Base-by-base conservation (phyloP, 2,113 vertebrate species). In the Beaufortia kweichowensis region DNA sequence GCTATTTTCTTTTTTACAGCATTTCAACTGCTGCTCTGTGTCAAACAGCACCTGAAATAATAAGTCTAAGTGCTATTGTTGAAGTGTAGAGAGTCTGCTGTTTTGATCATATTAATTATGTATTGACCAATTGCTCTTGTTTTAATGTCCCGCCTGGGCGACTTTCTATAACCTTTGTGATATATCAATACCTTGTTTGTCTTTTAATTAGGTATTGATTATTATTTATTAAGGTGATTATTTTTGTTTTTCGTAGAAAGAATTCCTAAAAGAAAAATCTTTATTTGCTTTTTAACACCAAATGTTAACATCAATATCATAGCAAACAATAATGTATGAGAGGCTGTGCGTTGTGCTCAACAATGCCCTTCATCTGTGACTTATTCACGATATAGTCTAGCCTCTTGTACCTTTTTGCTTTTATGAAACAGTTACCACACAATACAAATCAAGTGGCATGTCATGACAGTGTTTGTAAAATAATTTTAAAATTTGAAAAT, bases 161-260 rank as follows among this genome's bases (percentile, higher is more conserved):
- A 63, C 31, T 77, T 74, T 62, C 59, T 24, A 63, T 61, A 78
- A 88, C 87, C 82, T 84, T 86, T 80, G 81, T 59, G 81, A 69
- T 71, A 72, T 86, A 89, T 89, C 89, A 89, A 88, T 91, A 89
- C 82, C 82, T 84, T 78, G 82, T 84, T 89, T 89, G 80, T 85
- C 82, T 85, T 86, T 82, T 90, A 91, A 91, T 91, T 93, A 79
- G 33, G 67, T 91, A 92, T 91, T 55, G 90, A 91, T 89, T 87
- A 35, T 17, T 65, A 77, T 83, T 86, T 84, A 84, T 70, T 81
- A 67, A 76, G 62, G 72, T 61, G 64, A 65, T 74, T 84, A 61
- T 63, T 80, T 68, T 48, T 75, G 75, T 15, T 24, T 69, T 83
- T 83, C 85, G 61, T 56, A 48, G 31, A 53, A 59, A 59, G 46